Conservation (phyloP, 2,113 vertebrate genomes). For the Maylandia zebra region DNA sequence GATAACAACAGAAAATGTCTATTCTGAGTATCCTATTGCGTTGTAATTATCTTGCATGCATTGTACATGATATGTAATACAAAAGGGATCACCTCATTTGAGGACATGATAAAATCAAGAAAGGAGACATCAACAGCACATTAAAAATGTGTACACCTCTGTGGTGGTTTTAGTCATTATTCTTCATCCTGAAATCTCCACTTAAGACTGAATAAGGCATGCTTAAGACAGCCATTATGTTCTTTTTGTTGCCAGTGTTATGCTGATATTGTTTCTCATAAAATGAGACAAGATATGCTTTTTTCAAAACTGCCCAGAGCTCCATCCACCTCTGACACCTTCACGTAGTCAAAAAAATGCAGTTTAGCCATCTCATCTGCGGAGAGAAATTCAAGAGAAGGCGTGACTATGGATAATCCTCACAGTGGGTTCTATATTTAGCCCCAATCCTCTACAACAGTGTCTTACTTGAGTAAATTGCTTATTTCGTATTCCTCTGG, state of each 20-base stretch:
- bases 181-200: conserved; percentile 80
- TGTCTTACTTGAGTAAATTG: conserved; percentile 57
- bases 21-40: conserved; percentile 73
- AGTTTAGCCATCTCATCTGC: conserved; percentile 67
- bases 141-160: conserved; percentile 89
- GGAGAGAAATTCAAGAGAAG: conserved; percentile 47
- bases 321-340: conserved; percentile 56
- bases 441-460: conserved; percentile 2
- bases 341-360: conserved; percentile 63
- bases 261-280: conserved; percentile 70
- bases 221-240: conserved; percentile 89
- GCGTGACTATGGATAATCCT: conserved; percentile 42
- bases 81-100: conserved; percentile 66
- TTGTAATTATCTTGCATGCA: conserved; percentile 76
- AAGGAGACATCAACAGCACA: conserved; percentile 90
- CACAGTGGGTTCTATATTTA: conserved; percentile 40
- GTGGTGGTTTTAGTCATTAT: conserved; percentile 75
- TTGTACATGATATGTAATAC: conserved; percentile 74
- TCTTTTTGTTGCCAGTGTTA: conserved; percentile 81
- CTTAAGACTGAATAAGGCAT: conserved; percentile 96
- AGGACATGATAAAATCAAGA: conserved; percentile 65
- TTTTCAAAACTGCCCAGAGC: conserved; percentile 56
- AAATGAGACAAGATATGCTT: conserved; percentile 70
- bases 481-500: conserved; percentile 96
- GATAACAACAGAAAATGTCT: conserved; percentile 68